These are phyloP conservation scores for Tribolium castaneum DNA, from an alignment of 1,140 invertebrate species.

Conservation along the genomic window DNA sequence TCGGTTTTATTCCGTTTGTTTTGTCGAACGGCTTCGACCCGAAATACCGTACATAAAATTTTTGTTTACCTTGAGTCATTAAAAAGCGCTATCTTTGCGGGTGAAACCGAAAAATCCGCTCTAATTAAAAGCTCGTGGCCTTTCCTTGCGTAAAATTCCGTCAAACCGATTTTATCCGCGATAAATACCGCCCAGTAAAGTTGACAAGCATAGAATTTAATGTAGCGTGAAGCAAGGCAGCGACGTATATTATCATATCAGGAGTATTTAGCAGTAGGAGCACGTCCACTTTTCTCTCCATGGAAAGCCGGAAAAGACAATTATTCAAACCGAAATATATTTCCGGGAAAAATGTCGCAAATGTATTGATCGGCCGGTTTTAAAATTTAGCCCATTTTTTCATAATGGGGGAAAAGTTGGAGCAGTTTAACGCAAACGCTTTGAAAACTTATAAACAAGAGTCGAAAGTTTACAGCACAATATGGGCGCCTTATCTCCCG, in stretches of 20 bases:
- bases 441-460: no score
- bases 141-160: not conserved
- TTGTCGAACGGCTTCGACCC: not conserved
- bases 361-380: not conserved
- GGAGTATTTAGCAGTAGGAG: not conserved
- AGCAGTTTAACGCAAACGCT: no score
- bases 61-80: not conserved
- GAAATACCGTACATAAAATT: not conserved
- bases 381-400: no score
- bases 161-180: not conserved
- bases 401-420: no score
- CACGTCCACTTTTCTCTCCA: not conserved
- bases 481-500: no score
- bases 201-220: constrained; percentile 22
- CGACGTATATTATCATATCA: constrained; percentile 20
- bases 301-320: constrained; percentile 19
- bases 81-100: not conserved
- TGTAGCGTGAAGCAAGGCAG: constrained; percentile 27
- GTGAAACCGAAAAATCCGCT: not conserved
- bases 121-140: not conserved
- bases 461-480: no score
- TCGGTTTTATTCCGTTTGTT: not conserved
- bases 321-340: constrained; percentile 4
- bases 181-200: constrained; percentile 6
- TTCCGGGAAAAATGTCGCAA: not conserved